Evolutionary conservation across 2,888 invertebrate species (phyloP).

Genomic region (Sepiola atlantica): DNA sequence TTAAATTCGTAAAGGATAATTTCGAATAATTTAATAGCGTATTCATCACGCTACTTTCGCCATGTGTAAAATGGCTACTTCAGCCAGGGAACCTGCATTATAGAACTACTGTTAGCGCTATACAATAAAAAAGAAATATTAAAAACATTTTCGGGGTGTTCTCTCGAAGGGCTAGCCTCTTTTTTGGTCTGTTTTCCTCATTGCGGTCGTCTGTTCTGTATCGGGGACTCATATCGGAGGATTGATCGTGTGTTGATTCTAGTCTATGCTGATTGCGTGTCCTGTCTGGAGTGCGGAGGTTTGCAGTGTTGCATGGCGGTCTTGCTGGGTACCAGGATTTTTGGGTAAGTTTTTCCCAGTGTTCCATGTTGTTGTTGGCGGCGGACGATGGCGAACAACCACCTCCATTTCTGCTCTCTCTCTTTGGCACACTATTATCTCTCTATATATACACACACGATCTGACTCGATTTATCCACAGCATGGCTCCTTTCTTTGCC

Average conservation of each 20-base stretch:
- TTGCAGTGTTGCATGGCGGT: slow-evolving; percentile 74
- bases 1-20: neutral
- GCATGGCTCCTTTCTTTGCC: neutral
- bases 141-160: neutral
- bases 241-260: neutral
- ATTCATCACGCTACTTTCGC: neutral
- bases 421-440: neutral
- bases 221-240: neutral
- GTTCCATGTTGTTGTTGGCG: slow-evolving; percentile 63
- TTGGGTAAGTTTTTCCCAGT: slow-evolving; percentile 76
- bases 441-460: neutral
- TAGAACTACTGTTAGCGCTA: neutral
- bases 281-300: slow-evolving; percentile 39
- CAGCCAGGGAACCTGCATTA: neutral
- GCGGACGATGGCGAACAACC: neutral
- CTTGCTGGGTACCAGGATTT: slow-evolving; percentile 69
- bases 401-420: neutral
- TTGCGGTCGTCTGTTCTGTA: neutral
- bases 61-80: slow-evolving; percentile 13
- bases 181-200: neutral
- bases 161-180: neutral
- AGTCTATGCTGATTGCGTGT: slow-evolving; percentile 40
- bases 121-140: neutral
- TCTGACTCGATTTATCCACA: neutral
- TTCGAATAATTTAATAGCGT: neutral